Evolutionary conservation across 2,797 vertebrate genomes (phyloP), one percentile per base, ranked within the genome.

Genomic region (Mastacembelus armatus): DNA sequence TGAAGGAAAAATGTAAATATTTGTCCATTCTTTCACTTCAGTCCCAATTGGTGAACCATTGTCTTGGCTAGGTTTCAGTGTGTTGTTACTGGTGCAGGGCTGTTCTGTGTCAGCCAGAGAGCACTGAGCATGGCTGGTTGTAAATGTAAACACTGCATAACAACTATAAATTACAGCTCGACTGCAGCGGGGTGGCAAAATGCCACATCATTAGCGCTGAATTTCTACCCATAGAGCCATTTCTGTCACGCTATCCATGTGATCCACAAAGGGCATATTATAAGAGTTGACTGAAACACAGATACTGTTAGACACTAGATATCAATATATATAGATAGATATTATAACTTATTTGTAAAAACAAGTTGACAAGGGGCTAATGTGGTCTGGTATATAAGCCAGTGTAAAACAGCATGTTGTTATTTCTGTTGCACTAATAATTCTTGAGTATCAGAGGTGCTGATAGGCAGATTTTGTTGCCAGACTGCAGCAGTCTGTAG

Each of bases 141-240:
- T 84, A 81, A 81, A 86, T 71, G 77, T 86, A 88, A 88, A 89
- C 76, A 87, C 71, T 52, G 48, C 22, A 50, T 75, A 82, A 71
- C 64, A 72, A 63, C 77, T 83, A 86, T 84, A 82, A 86, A 84
- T 88, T 79, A 76, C 78, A 77, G 59, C 70, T 60, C 63, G 56
- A 78, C 49, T 82, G 40, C 57, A 65, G 43, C 72, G 74, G 29
- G 42, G 59, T 85, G 85, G 85, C 81, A 85, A 35, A 69, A 71
- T 78, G 83, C 83, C 86, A 88, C 77, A 80, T 87, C 75, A 77
- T 85, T 86, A 84, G 71, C 61, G 79, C 45, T 64, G 58, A 66
- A 70, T 43, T 43, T 70, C 54, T 66, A 50, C 65, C 61, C 61
- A 74, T 58, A 52, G 66, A 52, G 29, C 29, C 40, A 40, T 72